Conservation (phyloP, 2,113 vertebrate genomes). For the Petaurus breviceps region DNA sequence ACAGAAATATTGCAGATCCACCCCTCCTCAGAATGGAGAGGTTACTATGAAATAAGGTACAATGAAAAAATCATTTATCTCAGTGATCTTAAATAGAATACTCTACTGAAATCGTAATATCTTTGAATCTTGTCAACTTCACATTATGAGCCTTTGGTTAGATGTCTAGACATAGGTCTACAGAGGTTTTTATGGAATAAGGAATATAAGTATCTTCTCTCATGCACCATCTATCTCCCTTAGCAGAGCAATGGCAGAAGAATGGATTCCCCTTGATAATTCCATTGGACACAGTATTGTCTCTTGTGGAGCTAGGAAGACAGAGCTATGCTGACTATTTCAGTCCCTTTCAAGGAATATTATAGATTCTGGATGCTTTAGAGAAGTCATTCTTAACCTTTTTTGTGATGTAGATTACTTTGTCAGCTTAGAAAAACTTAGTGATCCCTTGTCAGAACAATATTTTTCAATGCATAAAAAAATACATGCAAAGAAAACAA, state of each 20-base stretch:
- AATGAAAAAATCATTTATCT: neutral
- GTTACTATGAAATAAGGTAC: neutral
- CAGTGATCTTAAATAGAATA: neutral
- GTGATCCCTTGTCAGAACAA: neutral
- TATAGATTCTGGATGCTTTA: neutral
- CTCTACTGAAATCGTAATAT: neutral
- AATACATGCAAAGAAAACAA: neutral
- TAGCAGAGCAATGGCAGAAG: neutral
- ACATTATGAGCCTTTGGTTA: conserved; percentile 21
- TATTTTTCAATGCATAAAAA: neutral
- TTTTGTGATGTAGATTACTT: neutral
- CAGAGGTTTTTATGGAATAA: neutral
- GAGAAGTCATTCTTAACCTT: neutral
- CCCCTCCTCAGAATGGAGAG: neutral
- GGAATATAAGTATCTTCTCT: neutral
- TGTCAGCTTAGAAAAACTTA: neutral
- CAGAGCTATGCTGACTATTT: neutral
- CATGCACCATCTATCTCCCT: neutral
- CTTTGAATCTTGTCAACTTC: conserved; percentile 12
- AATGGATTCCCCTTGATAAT: neutral
- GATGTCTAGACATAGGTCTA: conserved; percentile 6
- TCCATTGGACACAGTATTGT: neutral
- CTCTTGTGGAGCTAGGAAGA: neutral
- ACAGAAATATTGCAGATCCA: neutral
- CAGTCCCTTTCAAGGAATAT: neutral